Base-by-base conservation (phyloP, 2,113 vertebrate species). In the Gallinago jamesoni region DNA sequence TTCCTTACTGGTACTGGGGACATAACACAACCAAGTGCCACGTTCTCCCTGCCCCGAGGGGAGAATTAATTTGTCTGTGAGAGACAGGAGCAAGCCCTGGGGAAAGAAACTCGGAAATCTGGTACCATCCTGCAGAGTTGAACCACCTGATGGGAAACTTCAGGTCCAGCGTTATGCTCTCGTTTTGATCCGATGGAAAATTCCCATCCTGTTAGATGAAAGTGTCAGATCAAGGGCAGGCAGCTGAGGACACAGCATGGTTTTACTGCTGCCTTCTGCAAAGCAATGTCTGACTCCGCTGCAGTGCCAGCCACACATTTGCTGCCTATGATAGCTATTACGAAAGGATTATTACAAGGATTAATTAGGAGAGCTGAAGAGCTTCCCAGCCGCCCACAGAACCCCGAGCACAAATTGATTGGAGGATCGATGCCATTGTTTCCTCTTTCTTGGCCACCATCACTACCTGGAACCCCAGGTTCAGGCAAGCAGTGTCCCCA, bases 401-500 rank as follows among this genome's bases (percentile, higher is more conserved):
- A 59, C 24, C 45, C 37, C 25, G 25, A 73, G 52, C 89, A 50
- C 35, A 64, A 37, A 78, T 57, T 3, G 3, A 43, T 39, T 24
- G 2, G 4, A 66, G 37, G 67, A 64, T 47, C 81, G 33, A 30
- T 41, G 39, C 25, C 75, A 67, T 27, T 6, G n/a, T 39, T 79
- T 73, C 67, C 33, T 74, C 35, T 10, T 33, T 50, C 41, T 63
- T 20, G 48, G 62, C 55, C 39, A 81, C 39, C 48, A 56, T 12
- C 30, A 25, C 27, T 11, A 37, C 17, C 7, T 9, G 45, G 59
- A 67, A 60, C 8, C 27, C n/a, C 82, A 47, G 45, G 69, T 17
- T 39, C 0, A 1, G 37, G 30, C 1, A 14, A 10, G 35, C 35
- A 2, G 20, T 21, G 48, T 39, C 23, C 33, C 57, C 25, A 21